Conservation (phyloP, 92 coral and sea anemone genomes). For the Zoanthus sansibaricus region DNA sequence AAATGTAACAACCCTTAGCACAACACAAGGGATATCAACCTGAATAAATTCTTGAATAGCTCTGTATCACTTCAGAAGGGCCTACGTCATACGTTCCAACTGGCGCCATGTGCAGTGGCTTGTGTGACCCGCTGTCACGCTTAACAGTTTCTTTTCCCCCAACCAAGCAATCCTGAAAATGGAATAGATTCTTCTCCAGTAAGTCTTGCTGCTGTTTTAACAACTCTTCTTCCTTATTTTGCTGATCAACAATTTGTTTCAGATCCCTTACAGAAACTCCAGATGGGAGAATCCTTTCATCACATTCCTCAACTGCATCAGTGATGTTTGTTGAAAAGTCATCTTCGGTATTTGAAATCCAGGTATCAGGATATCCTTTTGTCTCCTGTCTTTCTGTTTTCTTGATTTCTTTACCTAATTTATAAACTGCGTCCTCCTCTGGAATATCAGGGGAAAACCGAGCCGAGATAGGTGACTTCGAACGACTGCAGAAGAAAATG, state of each 20-base stretch:
- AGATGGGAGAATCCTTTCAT: constrained; percentile 33
- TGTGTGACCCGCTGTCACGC: constrained; percentile 56
- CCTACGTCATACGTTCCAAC: constrained; percentile 81
- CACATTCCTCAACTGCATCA: constrained; percentile 15
- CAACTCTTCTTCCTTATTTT: constrained; percentile 73
- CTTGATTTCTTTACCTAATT: constrained; percentile 46
- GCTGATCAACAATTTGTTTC: constrained; percentile 67
- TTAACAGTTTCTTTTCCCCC: constrained; percentile 55
- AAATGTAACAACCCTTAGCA: background rate
- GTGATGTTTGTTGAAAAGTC: background rate
- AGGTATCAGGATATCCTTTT: background rate
- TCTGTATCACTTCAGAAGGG: constrained; percentile 71
- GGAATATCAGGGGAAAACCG: constrained; percentile 60
- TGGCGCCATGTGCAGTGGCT: constrained; percentile 54
- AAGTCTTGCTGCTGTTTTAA: constrained; percentile 80
- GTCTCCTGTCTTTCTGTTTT: background rate
- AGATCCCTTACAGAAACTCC: constrained; percentile 65
- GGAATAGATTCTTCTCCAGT: constrained; percentile 74
- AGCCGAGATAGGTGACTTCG: constrained; percentile 78
- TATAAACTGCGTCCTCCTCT: constrained; percentile 71
- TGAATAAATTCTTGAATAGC: constrained; percentile 71
- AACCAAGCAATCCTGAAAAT: constrained; percentile 70
- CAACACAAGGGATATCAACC: constrained; percentile 31
- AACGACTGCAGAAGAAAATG: constrained; percentile 40
- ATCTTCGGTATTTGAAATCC: constrained; percentile 18